A percentile compares a stretch with the other conserved stretches of the same genome.
Conservation (phyloP, 2,797 vertebrate species). For the Artibeus jamaicensis region DNA sequence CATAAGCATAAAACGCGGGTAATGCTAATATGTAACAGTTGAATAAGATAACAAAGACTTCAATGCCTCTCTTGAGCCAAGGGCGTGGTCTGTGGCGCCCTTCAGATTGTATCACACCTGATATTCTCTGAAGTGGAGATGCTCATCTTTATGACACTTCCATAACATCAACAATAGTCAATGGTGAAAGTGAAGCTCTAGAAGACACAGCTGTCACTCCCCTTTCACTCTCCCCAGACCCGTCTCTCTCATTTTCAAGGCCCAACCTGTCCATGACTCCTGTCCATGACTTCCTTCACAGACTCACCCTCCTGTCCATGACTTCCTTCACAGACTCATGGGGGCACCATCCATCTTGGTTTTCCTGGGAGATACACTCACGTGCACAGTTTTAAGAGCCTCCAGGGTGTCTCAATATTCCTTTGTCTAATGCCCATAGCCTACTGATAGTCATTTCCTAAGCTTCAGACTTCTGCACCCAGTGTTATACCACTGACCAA, state of each 20-base stretch:
- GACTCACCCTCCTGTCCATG: not conserved
- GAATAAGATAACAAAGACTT: not conserved
- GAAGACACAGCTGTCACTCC: not conserved
- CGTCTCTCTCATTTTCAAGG: not conserved
- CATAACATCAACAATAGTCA: not conserved
- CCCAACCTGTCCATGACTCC: not conserved
- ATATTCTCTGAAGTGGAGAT: not conserved
- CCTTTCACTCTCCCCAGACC: not conserved
- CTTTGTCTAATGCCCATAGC: not conserved
- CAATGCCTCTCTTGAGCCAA: not conserved
- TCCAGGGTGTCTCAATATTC: not conserved
- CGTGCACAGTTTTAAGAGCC: not conserved
- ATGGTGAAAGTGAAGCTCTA: not conserved
- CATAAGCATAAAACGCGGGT: not conserved
- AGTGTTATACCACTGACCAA: not conserved
- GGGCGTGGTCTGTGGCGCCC: rapidly evolving
- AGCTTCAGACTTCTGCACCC: not conserved
- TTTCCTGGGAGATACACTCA: not conserved
- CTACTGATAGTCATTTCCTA: not conserved
- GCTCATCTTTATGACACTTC: not conserved
- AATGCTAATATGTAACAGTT: not conserved
- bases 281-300: not conserved
- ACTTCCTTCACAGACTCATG: not conserved
- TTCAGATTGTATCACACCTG: not conserved
- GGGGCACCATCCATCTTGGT: not conserved